A percentile compares a stretch with the other conserved stretches of the same genome.
These are phyloP conservation scores for Drosophila cracens DNA, from an alignment of 2,888 invertebrate species.

Conservation along the genomic window DNA sequence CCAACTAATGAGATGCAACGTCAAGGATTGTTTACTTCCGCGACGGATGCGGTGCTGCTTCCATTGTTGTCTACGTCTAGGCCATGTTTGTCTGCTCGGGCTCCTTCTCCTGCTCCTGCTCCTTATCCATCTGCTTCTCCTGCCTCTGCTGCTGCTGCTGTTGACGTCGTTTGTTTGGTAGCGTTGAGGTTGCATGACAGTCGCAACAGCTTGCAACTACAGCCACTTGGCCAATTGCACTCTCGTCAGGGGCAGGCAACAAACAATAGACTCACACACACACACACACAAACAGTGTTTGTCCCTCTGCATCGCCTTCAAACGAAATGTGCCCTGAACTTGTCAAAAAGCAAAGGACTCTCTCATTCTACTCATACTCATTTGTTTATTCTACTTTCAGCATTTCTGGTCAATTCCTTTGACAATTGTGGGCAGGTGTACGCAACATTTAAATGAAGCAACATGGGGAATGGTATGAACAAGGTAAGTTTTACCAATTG, in stretches of 20 bases:
- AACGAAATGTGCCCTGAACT: conserved; percentile 47
- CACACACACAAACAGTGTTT: conserved; percentile 8
- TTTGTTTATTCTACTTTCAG: conserved; percentile 43
- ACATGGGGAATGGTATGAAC: conserved; percentile 96
- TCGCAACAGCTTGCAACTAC: conserved; percentile 61
- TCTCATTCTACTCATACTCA: background rate
- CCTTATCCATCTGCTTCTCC: conserved; percentile 4
- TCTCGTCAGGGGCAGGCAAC: conserved; percentile 46
- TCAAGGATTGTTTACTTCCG: conserved; percentile 80
- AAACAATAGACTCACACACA: conserved; percentile 33
- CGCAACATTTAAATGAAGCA: conserved; percentile 83
- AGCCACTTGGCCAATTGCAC: conserved; percentile 59
- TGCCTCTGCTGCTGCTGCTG: background rate
- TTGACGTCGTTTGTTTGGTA: conserved; percentile 27
- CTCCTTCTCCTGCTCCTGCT: conserved; percentile 7
- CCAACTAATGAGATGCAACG: conserved; percentile 73
- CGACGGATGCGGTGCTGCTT: conserved; percentile 53
- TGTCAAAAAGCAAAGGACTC: conserved; percentile 33
- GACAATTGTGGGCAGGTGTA: conserved; percentile 57
- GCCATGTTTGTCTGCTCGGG: conserved; percentile 37
- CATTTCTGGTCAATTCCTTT: conserved; percentile 52
- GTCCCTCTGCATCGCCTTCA: conserved; percentile 32
- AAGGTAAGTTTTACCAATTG: conserved; percentile 87
- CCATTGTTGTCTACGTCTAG: conserved; percentile 64
- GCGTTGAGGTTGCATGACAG: conserved; percentile 50